A percentile compares a stretch with the other conserved stretches of the same genome.
Conservation (phyloP, 2,888 invertebrate species). For the Melieria omissa region DNA sequence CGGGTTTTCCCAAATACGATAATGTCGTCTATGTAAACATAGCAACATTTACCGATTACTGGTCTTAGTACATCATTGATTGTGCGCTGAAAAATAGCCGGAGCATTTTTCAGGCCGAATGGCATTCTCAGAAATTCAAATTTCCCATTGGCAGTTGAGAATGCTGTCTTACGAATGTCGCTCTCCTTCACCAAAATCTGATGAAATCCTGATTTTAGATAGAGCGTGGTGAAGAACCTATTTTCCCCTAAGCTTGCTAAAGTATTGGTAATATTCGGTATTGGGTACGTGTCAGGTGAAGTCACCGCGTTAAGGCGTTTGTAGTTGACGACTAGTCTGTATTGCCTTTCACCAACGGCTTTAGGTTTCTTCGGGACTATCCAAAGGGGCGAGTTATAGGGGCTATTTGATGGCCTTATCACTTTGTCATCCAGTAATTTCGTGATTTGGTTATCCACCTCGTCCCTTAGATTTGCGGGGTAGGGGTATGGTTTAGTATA, state of each 20-base stretch:
- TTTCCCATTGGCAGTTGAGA: conserved; percentile 41
- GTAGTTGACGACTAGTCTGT: conserved; percentile 24
- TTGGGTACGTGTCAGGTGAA: conserved; percentile 22
- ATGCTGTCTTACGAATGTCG: conserved; percentile 40
- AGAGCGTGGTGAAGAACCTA: conserved; percentile 30
- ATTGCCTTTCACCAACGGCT: conserved; percentile 25
- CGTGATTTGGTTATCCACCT: conserved; percentile 30
- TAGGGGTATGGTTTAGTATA: conserved; percentile 40
- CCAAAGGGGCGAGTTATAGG: conserved; percentile 20
- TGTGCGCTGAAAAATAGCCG: no score
- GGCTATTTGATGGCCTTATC: conserved; percentile 29
- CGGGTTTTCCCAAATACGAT: conserved; percentile 32
- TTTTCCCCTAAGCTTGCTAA: conserved; percentile 30
- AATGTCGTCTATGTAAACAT: no score
- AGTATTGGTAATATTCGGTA: conserved; percentile 27
- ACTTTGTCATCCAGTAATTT: conserved; percentile 3
- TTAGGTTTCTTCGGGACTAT: conserved; percentile 22
- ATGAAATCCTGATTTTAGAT: conserved; percentile 35
- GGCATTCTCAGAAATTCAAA: conserved; percentile 30
- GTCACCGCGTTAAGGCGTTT: conserved; percentile 23
- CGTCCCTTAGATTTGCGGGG: conserved; percentile 22
- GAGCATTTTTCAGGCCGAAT: conserved; percentile 33
- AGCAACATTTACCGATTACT: conserved; percentile 36
- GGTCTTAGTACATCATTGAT: no score
- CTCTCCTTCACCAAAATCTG: conserved; percentile 35